phyloP scores from a whole-genome alignment of 2,113 vertebrate species.

The Lutjanus erythropterus region DNA sequence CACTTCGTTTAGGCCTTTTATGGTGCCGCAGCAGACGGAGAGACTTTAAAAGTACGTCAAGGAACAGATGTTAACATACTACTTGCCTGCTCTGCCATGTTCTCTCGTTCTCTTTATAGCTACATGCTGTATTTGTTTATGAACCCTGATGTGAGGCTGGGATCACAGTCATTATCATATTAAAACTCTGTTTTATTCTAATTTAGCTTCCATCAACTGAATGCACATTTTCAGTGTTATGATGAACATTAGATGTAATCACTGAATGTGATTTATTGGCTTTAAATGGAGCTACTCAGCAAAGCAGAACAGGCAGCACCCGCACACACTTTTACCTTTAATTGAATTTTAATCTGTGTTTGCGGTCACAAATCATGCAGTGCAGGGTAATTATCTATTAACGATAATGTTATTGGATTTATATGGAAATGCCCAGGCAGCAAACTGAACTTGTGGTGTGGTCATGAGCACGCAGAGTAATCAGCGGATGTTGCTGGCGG shows the following conservation, averaged over 20 bases:
- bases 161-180: constrained; percentile 2
- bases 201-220: constrained; percentile 32
- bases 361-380: constrained; percentile 81
- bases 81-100: constrained; percentile 27
- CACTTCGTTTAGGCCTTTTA: constrained; percentile 64
- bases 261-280: constrained; percentile 59
- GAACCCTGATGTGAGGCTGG: neutral
- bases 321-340: constrained; percentile 76
- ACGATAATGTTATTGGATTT: constrained; percentile 82
- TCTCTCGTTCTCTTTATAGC: constrained; percentile 4
- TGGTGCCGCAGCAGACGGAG: constrained; percentile 58
- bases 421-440: constrained; percentile 77
- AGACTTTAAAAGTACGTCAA: constrained; percentile 68
- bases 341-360: constrained; percentile 84
- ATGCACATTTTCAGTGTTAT: constrained; percentile 33
- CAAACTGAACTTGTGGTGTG: constrained; percentile 64
- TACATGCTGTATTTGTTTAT: constrained; percentile 28
- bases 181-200: constrained; percentile 16
- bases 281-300: constrained; percentile 76
- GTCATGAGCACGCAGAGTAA: constrained; percentile 65
- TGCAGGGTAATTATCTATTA: constrained; percentile 81
- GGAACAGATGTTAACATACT: constrained; percentile 69
- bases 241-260: constrained; percentile 67
- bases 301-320: constrained; percentile 62
- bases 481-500: constrained; percentile 59